Conservation (phyloP, 2,113 vertebrate genomes). For the Ceuthmochares aereus region DNA sequence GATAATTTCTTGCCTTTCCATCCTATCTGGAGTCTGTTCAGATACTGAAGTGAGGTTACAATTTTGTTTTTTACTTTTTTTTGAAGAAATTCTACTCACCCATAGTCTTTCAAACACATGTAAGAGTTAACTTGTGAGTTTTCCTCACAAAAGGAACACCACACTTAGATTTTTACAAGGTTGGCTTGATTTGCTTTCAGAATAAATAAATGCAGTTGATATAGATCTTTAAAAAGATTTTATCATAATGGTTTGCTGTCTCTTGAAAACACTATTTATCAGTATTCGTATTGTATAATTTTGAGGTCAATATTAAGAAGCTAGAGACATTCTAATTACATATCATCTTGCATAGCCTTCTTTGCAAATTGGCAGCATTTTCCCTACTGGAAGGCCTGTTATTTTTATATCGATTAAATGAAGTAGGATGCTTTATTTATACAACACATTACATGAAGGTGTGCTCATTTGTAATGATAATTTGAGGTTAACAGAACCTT, state of each 20-base stretch:
- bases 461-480: slow-evolving; percentile 19
- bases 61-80: not conserved
- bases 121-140: not conserved
- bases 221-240: not conserved
- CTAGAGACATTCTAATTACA: not conserved
- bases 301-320: not conserved
- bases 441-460: not conserved
- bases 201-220: not conserved
- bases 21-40: not conserved
- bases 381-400: not conserved
- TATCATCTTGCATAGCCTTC: not conserved
- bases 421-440: slow-evolving; percentile 13
- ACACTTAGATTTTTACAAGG: not conserved
- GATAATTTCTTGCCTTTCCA: not conserved
- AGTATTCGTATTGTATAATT: not conserved
- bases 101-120: rapidly evolving
- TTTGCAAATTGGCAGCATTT: slow-evolving; percentile 9
- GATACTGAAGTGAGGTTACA: not conserved
- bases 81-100: not conserved
- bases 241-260: not conserved
- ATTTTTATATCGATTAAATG: slow-evolving; percentile 42
- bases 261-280: not conserved
- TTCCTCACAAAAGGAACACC: not conserved
- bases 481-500: slow-evolving; percentile 38
- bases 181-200: not conserved